Evolutionary conservation across 1,140 invertebrate genomes (phyloP).

Genomic region (Euura lappo): DNA sequence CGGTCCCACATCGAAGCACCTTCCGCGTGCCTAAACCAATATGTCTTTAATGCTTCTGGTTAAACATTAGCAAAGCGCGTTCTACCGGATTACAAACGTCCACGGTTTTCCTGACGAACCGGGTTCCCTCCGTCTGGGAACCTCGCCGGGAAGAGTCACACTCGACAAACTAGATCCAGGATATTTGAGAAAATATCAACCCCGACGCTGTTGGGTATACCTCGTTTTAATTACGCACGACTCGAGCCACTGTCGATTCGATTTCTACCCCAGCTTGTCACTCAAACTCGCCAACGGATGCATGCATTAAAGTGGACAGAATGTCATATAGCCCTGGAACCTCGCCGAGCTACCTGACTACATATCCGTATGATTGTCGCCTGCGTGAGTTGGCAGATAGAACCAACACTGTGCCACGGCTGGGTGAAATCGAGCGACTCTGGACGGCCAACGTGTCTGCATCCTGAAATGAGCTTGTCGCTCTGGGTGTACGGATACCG

Average conservation of each 20-base stretch:
- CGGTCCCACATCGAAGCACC: background rate
- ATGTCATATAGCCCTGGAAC: background rate
- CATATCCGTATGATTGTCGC: background rate
- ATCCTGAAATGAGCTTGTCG: conserved; percentile 3
- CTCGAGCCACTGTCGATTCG: no score
- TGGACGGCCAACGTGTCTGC: background rate
- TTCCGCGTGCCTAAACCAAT: background rate
- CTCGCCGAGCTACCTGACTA: background rate
- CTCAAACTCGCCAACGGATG: no score
- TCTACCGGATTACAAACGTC: background rate
- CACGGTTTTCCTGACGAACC: background rate
- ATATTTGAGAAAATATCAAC: background rate
- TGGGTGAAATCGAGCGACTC: background rate
- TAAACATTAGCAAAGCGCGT: background rate
- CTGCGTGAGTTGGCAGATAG: background rate
- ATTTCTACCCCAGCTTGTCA: no score
- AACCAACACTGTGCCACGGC: background rate
- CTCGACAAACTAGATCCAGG: background rate
- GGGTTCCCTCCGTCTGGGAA: no score
- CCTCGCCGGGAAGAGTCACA: background rate
- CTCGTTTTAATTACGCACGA: no score
- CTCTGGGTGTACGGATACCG: background rate
- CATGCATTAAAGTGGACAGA: no score
- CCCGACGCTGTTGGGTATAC: background rate
- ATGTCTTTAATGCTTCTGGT: background rate